Evolutionary conservation across 2,113 vertebrate genomes (phyloP), one percentile per base, ranked within the genome.

Genomic region (Epinephelus fuscoguttatus): DNA sequence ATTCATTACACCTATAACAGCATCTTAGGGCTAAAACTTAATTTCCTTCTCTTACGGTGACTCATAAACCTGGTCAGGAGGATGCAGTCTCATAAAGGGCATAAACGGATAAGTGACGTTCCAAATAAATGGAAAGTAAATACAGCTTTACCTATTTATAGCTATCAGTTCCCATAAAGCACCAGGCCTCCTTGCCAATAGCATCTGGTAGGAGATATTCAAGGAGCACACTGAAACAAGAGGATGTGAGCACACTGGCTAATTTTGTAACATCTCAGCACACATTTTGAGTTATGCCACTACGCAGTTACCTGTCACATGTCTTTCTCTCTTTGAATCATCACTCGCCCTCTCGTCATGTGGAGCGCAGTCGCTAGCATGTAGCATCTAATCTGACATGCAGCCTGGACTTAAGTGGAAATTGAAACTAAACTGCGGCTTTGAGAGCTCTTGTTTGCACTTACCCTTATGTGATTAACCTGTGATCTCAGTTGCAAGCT

Each of bases 71-170:
- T 1, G 45, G n/a, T 47, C 55, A 15, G 69, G 6, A 27, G 33
- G 47, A 79, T 23, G 42, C 12, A 14, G 14, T 52, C 75, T 82
- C 71, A 84, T 82, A 75, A 80, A 76, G 30, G 40, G 14, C n/a
- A 75, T 75, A 77, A 89, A 88, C 59, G 78, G 86, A 84, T 76
- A 82, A 75, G 82, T 75, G 62, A 84, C 84, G 63, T 61, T 53
- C 40, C 47, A 60, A n/a, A 72, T 70, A 72, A 86, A 88, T 61
- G 52, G 37, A 81, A 50, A 68, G 80, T 81, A 86, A 88, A 88
- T 83, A 85, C 23, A 76, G 37, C 68, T 63, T 55, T 21, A 71
- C 59, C 53, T 75, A 73, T 88, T 92, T 85, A 84, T 69, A 81
- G 72, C 53, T 27, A 33, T 78, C 63, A 6, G 33, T 81, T 62